Conservation (phyloP, 2,888 invertebrate genomes). For the Philopedon plagiatum region DNA sequence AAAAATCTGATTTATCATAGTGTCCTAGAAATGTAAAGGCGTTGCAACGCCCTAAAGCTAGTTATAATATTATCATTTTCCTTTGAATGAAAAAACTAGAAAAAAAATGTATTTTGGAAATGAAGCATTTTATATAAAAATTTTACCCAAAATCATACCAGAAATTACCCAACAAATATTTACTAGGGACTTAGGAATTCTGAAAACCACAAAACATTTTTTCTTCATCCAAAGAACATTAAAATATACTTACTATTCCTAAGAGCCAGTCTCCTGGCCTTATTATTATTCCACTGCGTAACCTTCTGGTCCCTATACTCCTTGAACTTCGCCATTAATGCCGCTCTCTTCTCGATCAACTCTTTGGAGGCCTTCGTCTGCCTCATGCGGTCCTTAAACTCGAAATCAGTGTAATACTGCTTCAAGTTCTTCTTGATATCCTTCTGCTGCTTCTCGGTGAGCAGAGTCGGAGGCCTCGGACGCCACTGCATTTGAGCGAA, state of each 20-base stretch:
- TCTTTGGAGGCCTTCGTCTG: constrained; percentile 95
- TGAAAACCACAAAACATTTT: background rate
- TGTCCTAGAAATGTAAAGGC: too few relatives aligned
- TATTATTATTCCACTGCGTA: constrained; percentile 83
- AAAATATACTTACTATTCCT: constrained; percentile 82
- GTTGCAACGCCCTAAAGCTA: too few relatives aligned
- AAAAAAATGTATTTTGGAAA: too few relatives aligned
- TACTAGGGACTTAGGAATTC: too few relatives aligned
- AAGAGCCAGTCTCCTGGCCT: constrained; percentile 85
- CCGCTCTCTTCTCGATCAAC: constrained; percentile 91
- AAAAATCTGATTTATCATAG: too few relatives aligned
- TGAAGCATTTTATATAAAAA: too few relatives aligned
- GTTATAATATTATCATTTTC: too few relatives aligned
- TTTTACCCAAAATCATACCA: too few relatives aligned
- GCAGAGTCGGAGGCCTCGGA: constrained; percentile 90
- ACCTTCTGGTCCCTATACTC: constrained; percentile 84
- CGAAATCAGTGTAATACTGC: constrained; percentile 96
- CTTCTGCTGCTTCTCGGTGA: constrained; percentile 88
- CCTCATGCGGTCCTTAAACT: constrained; percentile 95
- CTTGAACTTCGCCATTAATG: constrained; percentile 88
- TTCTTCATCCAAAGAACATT: background rate
- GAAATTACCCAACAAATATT: too few relatives aligned
- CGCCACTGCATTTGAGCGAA: constrained; percentile 98
- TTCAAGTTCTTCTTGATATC: constrained; percentile 98
- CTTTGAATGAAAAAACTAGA: too few relatives aligned